Base-by-base conservation (phyloP, 1,140 invertebrate genomes). In the Drosophila pectinifera region DNA sequence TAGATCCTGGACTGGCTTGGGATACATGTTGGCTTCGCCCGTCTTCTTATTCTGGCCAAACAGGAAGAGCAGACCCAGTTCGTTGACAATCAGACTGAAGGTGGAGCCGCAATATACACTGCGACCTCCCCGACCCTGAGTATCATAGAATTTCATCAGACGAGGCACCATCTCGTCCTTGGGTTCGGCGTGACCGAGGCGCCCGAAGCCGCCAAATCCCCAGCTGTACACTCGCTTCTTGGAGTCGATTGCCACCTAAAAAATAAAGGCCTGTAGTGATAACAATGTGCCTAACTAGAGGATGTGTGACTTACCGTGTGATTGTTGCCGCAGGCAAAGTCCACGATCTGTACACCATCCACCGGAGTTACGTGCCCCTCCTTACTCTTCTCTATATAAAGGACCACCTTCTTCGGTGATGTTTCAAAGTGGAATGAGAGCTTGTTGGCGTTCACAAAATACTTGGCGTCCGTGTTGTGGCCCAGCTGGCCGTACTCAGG, bases 1-100 rank as follows among this genome's bases (percentile, higher is more conserved):
- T 2, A 99, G 93, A 93, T 99, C 98, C 80, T 97, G 97, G 3
- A 99, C 96, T 5, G 97, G 97, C 92, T 99, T 98, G 0, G 98
- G 98, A 92, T 99, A 99, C 98, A 99, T 98, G 78, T 97, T 98
- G 1, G 97, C 98, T 91, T 98, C 97, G 0, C 98, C 98, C 2
- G 96, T 96, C 28, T 97, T 95, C 91, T 98, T 98, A 0, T 96
- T 97, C 92, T 98, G 97, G 1, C 98, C 98, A 93, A 98, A 98
- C 85, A 98, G 94, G 91, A 96, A 97, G 4, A 97, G 92, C 13
- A 93, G 93, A 53, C 97, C 97, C 73, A 95, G 94, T 75, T 97
- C 96, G 90, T 96, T 97, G 16, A 98, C 94, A 31, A 95, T 96
- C 54, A 98, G 94, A 76, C 95, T 97, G 92, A 96, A 98, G 1